Percentiles rank a stretch among this genome's conserved stretches.
phyloP scores from a whole-genome alignment of 2,113 vertebrate genomes.

The Myiopsitta monachus region DNA sequence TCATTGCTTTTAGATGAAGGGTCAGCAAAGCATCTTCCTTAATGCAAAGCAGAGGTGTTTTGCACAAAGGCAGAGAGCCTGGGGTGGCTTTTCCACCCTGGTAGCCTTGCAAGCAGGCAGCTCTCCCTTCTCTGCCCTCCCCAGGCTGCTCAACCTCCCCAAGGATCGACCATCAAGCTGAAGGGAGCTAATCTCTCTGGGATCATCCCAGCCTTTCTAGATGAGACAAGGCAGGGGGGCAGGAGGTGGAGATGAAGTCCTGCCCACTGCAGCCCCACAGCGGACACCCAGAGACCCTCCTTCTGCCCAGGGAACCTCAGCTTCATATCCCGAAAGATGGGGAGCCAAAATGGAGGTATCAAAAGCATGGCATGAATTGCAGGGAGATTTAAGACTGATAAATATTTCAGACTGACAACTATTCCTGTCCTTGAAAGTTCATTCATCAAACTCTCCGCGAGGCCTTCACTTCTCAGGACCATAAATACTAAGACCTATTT shows the following conservation, averaged over 20 bases:
- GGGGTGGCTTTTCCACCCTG: slow-evolving; percentile 5
- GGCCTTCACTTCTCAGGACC: slow-evolving; percentile 42
- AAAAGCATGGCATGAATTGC: neutral
- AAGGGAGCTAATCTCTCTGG: neutral
- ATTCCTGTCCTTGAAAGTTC: slow-evolving; percentile 66
- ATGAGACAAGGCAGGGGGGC: neutral
- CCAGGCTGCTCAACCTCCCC: neutral
- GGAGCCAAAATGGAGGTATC: neutral
- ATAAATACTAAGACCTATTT: slow-evolving; percentile 62
- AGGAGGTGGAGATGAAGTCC: neutral
- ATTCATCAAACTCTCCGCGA: slow-evolving; percentile 62
- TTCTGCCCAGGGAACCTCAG: neutral
- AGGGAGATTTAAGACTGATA: slow-evolving; percentile 53
- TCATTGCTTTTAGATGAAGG: slow-evolving; percentile 68
- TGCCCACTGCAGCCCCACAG: neutral
- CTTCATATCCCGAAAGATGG: neutral
- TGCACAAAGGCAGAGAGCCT: slow-evolving; percentile 33
- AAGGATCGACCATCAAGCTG: neutral
- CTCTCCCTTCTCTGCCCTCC: neutral
- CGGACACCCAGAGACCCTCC: neutral
- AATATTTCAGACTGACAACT: slow-evolving; percentile 67
- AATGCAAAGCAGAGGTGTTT: slow-evolving; percentile 21
- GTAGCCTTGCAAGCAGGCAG: neutral
- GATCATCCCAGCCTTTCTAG: neutral
- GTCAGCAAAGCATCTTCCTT: neutral